Conservation (phyloP, 2,113 vertebrate species). For the Semicossyphus pulcher region DNA sequence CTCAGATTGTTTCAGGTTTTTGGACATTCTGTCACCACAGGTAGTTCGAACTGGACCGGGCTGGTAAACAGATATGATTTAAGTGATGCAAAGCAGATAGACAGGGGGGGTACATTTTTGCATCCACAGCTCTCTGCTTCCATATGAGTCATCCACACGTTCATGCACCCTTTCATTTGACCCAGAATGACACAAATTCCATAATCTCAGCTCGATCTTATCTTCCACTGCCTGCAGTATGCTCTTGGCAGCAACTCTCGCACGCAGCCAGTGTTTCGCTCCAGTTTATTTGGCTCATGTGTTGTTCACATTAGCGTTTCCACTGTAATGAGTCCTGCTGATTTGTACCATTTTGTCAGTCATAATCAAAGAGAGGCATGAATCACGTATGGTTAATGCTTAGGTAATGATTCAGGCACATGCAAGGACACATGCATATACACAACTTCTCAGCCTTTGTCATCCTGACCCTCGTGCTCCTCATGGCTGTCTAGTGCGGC, state of each 20-base stretch:
- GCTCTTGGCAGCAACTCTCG: constrained; percentile 52
- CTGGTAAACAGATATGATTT: neutral
- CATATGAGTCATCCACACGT: constrained; percentile 44
- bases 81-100: neutral
- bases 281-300: constrained; percentile 57
- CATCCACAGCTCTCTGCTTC: constrained; percentile 30
- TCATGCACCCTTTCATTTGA: constrained; percentile 55
- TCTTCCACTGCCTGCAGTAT: constrained; percentile 55
- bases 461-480: constrained; percentile 22
- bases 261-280: constrained; percentile 28
- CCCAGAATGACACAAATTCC: constrained; percentile 66
- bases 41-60: neutral
- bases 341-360: constrained; percentile 72
- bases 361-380: constrained; percentile 47
- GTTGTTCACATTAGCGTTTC: constrained; percentile 54
- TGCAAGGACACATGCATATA: neutral
- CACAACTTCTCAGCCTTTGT: constrained; percentile 32
- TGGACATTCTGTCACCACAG: neutral
- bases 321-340: constrained; percentile 47
- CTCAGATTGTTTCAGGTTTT: neutral
- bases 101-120: constrained; percentile 21
- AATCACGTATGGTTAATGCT: constrained; percentile 47
- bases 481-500: constrained; percentile 51
- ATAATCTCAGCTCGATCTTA: constrained; percentile 59
- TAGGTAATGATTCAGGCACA: constrained; percentile 18